Evolutionary conservation across 2,888 invertebrate genomes (phyloP).

Genomic region (Drosophila prolongata): DNA sequence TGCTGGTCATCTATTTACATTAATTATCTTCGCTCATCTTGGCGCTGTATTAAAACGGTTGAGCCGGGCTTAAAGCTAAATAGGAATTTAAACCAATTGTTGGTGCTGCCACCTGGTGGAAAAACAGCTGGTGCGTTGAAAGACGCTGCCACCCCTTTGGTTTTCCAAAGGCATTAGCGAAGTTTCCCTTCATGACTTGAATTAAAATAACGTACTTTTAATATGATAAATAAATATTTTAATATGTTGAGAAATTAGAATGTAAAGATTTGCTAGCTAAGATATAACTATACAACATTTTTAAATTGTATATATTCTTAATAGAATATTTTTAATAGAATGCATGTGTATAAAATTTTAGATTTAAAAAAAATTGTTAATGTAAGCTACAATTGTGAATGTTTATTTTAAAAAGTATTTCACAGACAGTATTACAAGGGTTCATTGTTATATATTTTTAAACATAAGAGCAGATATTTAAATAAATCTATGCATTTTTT

Average conservation of each 20-base stretch:
- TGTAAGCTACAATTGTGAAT: not conserved
- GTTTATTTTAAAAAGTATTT: constrained; percentile 27
- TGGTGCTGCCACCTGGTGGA: constrained; percentile 8
- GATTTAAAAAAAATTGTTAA: not conserved
- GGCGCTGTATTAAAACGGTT: not conserved
- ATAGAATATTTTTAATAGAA: no score
- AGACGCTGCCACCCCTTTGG: not conserved
- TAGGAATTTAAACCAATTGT: constrained; percentile 28
- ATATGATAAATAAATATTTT: no score
- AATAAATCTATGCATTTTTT: not conserved
- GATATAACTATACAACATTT: no score
- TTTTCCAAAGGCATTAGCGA: no score
- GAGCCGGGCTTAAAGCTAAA: constrained; percentile 24
- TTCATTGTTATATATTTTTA: constrained; percentile 7
- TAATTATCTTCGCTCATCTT: constrained; percentile 15
- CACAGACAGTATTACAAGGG: constrained; percentile 38
- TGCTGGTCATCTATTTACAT: not conserved
- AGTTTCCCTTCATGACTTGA: no score
- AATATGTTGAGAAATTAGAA: no score
- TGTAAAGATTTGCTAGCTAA: no score
- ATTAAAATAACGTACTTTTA: no score
- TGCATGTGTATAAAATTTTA: no score
- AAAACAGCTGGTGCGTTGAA: constrained; percentile 8
- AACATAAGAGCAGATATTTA: constrained; percentile 16
- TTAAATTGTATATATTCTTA: no score